Percentiles rank a stretch among this genome's conserved stretches.
These are phyloP conservation scores for Habropoda laboriosa DNA, from an alignment of 1,140 invertebrate species.

Conservation along the genomic window DNA sequence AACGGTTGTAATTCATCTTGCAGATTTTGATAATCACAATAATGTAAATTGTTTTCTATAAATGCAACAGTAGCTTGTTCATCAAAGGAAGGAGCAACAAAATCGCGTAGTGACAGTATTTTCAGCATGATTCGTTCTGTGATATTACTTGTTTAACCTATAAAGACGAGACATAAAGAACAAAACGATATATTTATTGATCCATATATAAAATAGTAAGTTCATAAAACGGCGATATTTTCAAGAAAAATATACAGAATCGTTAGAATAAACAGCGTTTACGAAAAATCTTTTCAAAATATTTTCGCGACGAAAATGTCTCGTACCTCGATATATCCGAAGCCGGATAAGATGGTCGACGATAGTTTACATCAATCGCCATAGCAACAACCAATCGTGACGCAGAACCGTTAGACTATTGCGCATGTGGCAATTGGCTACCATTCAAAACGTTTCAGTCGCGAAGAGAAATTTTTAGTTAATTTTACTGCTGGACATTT, in stretches of 20 bases:
- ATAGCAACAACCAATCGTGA: constrained; percentile 49
- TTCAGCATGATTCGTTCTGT: constrained; percentile 67
- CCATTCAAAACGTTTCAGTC: constrained; percentile 38
- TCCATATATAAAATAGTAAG: not conserved
- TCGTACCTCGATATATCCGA: not conserved
- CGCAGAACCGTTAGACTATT: not conserved
- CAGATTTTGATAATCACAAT: constrained; percentile 68
- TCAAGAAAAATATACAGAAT: not conserved
- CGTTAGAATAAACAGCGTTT: too few species aligned
- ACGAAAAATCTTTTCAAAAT: not conserved
- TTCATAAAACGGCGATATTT: not conserved
- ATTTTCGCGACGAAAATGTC: not conserved
- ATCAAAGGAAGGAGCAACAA: constrained; percentile 66
- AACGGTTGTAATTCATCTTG: constrained; percentile 74
- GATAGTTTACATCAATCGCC: constrained; percentile 47
- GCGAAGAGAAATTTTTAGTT: not conserved
- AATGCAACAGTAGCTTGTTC: constrained; percentile 66
- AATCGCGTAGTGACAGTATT: constrained; percentile 72
- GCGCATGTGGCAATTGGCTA: not conserved
- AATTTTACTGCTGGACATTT: not conserved
- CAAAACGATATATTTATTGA: too few species aligned
- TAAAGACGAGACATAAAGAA: not conserved
- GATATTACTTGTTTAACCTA: constrained; percentile 43
- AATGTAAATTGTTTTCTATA: constrained; percentile 56
- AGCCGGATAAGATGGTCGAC: constrained; percentile 46